These are phyloP conservation scores for Archocentrus centrarchus DNA, from an alignment of 2,113 vertebrate species.

Conservation along the genomic window DNA sequence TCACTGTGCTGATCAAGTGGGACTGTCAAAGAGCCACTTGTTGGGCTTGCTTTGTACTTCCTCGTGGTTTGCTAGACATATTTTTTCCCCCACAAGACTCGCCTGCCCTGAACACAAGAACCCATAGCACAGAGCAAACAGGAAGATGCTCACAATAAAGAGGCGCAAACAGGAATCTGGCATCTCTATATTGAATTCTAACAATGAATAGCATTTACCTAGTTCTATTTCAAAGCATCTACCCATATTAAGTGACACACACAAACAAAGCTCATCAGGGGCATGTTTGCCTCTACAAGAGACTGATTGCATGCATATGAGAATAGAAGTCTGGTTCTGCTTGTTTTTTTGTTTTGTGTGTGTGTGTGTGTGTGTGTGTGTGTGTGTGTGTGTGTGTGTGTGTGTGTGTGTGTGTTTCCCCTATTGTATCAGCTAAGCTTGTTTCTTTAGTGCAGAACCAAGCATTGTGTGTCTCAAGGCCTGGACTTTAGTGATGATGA, in stretches of 20 bases:
- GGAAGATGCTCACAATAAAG: conserved; percentile 38
- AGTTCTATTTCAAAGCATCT: neutral
- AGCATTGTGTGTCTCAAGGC: neutral
- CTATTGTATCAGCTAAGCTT: neutral
- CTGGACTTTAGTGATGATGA: neutral
- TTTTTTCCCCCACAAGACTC: conserved; percentile 11
- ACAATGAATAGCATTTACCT: conserved; percentile 5
- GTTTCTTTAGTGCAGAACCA: neutral
- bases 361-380: too few relatives aligned
- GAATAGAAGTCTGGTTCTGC: neutral
- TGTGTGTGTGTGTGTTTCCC: too few relatives aligned
- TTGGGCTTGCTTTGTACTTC: conserved; percentile 35
- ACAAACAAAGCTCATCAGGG: neutral
- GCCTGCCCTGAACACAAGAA: neutral
- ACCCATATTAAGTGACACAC: neutral
- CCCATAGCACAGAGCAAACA: conserved; percentile 31
- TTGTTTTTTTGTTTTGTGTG: neutral
- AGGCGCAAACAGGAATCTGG: conserved; percentile 49
- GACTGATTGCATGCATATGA: neutral
- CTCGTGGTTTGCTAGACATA: conserved; percentile 32
- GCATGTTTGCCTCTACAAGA: neutral
- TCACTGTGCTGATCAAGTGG: conserved; percentile 47
- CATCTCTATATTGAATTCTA: conserved; percentile 1
- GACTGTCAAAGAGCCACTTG: conserved; percentile 57
- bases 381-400: too few relatives aligned